These are phyloP conservation scores for Leptinotarsa juncta DNA, from an alignment of 2,888 invertebrate species.

Conservation along the genomic window DNA sequence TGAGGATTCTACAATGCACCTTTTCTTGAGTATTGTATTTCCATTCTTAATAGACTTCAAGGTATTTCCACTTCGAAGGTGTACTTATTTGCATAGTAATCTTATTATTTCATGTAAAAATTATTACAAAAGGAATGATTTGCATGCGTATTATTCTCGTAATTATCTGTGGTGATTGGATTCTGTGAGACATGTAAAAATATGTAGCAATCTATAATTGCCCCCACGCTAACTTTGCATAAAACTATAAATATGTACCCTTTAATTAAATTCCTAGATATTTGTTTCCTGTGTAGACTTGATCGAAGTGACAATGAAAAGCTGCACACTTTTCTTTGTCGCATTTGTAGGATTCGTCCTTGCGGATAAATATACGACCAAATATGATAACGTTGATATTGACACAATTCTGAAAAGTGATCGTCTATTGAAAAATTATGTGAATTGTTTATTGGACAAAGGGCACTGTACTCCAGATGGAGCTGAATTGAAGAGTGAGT, in stretches of 20 bases:
- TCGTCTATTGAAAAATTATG: conserved; percentile 75
- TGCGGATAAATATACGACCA: conserved; percentile 71
- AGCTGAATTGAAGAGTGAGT: conserved; percentile 69
- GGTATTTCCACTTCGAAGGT: neutral
- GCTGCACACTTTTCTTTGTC: conserved; percentile 24
- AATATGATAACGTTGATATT: conserved; percentile 77
- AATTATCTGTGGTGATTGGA: conserved; percentile 40
- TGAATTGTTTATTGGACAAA: conserved; percentile 75
- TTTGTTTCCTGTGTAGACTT: conserved; percentile 22
- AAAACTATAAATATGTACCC: conserved; percentile 41
- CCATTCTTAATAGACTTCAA: neutral
- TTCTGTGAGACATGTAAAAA: conserved; percentile 35
- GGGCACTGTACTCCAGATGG: conserved; percentile 78
- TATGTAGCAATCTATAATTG: conserved; percentile 25
- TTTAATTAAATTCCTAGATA: conserved; percentile 25
- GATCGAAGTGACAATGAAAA: conserved; percentile 32
- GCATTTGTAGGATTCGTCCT: conserved; percentile 22
- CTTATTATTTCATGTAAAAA: conserved; percentile 28
- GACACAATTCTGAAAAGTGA: conserved; percentile 76
- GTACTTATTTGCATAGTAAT: conserved; percentile 19
- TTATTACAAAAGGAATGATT: conserved; percentile 32
- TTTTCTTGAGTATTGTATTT: neutral
- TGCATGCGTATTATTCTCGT: conserved; percentile 33
- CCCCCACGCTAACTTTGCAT: conserved; percentile 31
- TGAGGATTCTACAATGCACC: too few species aligned